These are phyloP conservation scores for Pseudopipra pipra DNA, from an alignment of 2,113 vertebrate genomes.

Conservation along the genomic window DNA sequence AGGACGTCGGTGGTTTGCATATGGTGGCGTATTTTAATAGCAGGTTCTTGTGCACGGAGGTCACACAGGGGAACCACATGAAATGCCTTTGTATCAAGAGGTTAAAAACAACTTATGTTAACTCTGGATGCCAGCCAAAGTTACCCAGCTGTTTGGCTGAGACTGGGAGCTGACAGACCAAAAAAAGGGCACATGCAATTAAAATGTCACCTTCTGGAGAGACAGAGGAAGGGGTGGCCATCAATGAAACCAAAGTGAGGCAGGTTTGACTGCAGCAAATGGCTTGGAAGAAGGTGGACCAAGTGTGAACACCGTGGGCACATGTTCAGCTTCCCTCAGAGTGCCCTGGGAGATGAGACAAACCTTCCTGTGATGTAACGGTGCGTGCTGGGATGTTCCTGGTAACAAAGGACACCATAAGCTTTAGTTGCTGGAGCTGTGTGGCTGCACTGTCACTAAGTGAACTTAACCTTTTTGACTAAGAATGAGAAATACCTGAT, in stretches of 20 bases:
- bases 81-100: background rate
- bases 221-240: background rate
- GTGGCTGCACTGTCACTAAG: background rate
- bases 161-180: background rate
- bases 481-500: background rate
- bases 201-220: background rate
- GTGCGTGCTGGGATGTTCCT: rapidly evolving
- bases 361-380: background rate
- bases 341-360: background rate
- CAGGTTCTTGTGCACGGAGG: background rate
- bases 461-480: background rate
- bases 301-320: background rate
- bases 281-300: background rate
- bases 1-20: rapidly evolving
- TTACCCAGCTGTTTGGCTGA: conserved; percentile 7
- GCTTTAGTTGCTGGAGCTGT: background rate
- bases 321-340: background rate
- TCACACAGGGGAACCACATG: background rate
- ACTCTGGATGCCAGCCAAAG: conserved; percentile 4
- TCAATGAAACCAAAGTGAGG: background rate
- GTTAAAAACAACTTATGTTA: conserved; percentile 18
- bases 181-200: background rate
- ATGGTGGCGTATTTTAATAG: background rate
- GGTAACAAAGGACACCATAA: rapidly evolving
- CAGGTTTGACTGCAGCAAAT: background rate